phyloP scores from a whole-genome alignment of 53 echinoderm and acorn worm species.

The Antedon mediterranea region DNA sequence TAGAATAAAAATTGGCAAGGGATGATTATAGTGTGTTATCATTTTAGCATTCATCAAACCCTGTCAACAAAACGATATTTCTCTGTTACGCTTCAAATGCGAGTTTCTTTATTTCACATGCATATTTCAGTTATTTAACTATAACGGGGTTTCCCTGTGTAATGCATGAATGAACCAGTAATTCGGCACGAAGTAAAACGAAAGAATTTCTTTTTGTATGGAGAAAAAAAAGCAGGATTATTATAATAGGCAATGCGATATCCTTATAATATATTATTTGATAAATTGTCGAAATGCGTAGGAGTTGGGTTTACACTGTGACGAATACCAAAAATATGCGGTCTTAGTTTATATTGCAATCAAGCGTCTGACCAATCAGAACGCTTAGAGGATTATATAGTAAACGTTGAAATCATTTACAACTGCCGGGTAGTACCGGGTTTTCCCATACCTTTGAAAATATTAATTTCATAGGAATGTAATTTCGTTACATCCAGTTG shows the following conservation, averaged over 20 bases:
- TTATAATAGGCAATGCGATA: not conserved
- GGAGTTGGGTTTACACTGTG: not conserved
- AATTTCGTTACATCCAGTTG: not conserved
- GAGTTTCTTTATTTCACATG: not conserved
- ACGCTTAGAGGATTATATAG: not conserved
- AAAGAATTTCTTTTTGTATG: not conserved
- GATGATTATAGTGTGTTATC: not conserved
- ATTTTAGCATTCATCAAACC: not conserved
- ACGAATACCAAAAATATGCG: not conserved
- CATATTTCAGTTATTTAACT: too few species aligned
- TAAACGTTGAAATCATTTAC: not conserved
- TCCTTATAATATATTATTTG: not conserved
- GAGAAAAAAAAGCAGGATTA: not conserved
- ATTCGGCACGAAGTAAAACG: not conserved
- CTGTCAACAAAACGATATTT: not conserved
- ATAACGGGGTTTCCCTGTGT: not conserved
- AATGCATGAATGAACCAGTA: not conserved
- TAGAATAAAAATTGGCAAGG: not conserved
- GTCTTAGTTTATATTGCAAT: not conserved
- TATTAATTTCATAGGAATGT: not conserved
- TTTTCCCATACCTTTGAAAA: not conserved
- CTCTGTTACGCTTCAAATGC: not conserved
- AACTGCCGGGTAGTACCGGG: not conserved
- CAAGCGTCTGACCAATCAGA: not conserved
- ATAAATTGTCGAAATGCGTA: not conserved